Evolutionary conservation across 2,797 vertebrate genomes (phyloP).

Genomic region (Antennarius maculatus): DNA sequence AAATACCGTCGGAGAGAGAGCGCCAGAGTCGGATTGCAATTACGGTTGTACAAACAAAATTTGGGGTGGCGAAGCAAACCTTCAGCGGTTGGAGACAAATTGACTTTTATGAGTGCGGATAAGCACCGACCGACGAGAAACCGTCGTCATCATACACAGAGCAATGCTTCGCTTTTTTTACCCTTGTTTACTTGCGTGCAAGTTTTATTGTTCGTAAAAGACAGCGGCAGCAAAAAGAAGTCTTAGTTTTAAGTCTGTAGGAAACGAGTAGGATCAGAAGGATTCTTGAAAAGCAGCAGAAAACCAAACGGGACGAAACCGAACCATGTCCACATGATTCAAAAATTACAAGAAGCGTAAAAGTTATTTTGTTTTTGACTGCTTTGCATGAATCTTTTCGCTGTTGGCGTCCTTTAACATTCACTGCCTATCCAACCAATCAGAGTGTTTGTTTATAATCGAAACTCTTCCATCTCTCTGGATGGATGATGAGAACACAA

Average conservation of each 20-base stretch:
- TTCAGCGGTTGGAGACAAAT: constrained; percentile 7
- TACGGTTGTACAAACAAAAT: constrained; percentile 44
- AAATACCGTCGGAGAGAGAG: constrained; percentile 29
- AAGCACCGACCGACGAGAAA: background rate
- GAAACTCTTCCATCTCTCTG: constrained; percentile 41
- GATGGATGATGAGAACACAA: constrained; percentile 36
- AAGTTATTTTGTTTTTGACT: no score
- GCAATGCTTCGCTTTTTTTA: background rate
- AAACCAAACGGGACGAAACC: no score
- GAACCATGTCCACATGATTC: no score
- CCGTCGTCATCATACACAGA: constrained; percentile 6
- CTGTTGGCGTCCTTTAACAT: constrained; percentile 12
- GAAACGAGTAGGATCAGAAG: background rate
- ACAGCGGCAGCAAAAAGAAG: background rate
- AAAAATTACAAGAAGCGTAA: no score
- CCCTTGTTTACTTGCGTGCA: background rate
- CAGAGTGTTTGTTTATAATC: constrained; percentile 47
- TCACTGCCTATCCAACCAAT: constrained; percentile 60
- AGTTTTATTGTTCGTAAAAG: constrained; percentile 7
- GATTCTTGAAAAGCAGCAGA: background rate
- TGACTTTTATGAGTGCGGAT: background rate
- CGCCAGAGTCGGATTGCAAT: constrained; percentile 40
- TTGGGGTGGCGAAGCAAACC: constrained; percentile 13
- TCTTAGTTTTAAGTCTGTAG: background rate
- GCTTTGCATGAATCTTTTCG: no score